Conservation (phyloP, 2,888 invertebrate genomes). For the Yponomeuta evonymella region DNA sequence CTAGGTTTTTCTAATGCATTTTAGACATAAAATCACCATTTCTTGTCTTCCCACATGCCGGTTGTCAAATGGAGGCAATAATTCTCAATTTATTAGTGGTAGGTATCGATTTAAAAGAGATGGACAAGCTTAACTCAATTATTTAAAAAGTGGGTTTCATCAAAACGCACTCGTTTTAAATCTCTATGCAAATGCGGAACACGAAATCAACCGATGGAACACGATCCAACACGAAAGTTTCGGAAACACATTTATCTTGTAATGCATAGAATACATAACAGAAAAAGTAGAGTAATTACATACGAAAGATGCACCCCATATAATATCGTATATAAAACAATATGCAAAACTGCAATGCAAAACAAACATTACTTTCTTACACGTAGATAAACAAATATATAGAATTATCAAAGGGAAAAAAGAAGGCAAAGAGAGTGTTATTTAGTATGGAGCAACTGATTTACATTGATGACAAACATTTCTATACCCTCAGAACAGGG, state of each 20-base stretch:
- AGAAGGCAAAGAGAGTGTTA: too few relatives aligned
- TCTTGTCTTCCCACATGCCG: not conserved
- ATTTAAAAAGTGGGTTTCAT: not conserved
- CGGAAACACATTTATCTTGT: not conserved
- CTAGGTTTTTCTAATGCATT: not conserved
- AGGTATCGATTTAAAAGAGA: not conserved
- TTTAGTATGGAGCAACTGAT: too few relatives aligned
- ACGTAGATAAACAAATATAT: too few relatives aligned
- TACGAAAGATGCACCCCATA: not conserved
- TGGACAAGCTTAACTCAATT: not conserved
- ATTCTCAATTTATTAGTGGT: conserved; percentile 4
- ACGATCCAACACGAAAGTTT: not conserved
- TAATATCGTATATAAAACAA: too few relatives aligned
- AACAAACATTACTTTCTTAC: too few relatives aligned
- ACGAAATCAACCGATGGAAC: too few relatives aligned
- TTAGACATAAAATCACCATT: not conserved
- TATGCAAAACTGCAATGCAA: too few relatives aligned
- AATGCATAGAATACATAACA: not conserved
- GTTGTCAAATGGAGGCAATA: conserved; percentile 5
- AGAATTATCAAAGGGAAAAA: too few relatives aligned
- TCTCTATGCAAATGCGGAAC: not conserved
- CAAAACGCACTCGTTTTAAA: not conserved
- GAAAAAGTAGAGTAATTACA: not conserved
- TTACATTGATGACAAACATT: too few relatives aligned
- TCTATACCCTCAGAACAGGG: too few relatives aligned